These are phyloP conservation scores for Cryptophagus acutangulus DNA, from an alignment of 2,888 invertebrate genomes.

Conservation along the genomic window DNA sequence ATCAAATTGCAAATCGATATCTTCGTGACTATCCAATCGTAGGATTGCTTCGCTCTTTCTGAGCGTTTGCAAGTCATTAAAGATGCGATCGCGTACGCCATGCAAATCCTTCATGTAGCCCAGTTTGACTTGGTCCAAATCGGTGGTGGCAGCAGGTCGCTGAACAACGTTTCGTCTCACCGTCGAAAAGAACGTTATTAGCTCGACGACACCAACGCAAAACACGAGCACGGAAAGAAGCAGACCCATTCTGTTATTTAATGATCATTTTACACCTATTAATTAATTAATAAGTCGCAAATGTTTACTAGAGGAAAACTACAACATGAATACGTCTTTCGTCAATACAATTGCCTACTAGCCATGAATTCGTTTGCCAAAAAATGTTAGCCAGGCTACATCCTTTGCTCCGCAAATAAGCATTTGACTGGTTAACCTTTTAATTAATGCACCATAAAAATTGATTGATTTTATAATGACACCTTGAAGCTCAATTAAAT, in stretches of 20 bases:
- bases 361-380: constrained; percentile 4
- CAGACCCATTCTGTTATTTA: constrained; percentile 65
- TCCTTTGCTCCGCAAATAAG: constrained; percentile 7
- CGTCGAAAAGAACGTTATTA: constrained; percentile 55
- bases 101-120: constrained; percentile 16
- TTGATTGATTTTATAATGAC: too few species aligned
- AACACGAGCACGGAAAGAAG: constrained; percentile 68
- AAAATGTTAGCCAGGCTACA: constrained; percentile 5
- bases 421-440: too few species aligned
- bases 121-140: constrained; percentile 15
- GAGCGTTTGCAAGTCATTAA: constrained; percentile 13
- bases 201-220: constrained; percentile 70
- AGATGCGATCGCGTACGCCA: constrained; percentile 10
- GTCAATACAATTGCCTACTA: constrained; percentile 4
- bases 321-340: constrained; percentile 3
- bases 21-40: constrained; percentile 28
- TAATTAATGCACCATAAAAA: too few species aligned
- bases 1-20: constrained; percentile 30
- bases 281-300: too few species aligned
- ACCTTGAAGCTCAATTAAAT: too few species aligned
- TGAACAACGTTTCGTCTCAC: constrained; percentile 36
- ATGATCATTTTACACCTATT: too few species aligned
- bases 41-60: background rate
- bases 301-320: constrained; percentile 1
- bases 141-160: constrained; percentile 17